phyloP scores from a whole-genome alignment of 2,888 invertebrate species.

The Drosophila demipolita region DNA sequence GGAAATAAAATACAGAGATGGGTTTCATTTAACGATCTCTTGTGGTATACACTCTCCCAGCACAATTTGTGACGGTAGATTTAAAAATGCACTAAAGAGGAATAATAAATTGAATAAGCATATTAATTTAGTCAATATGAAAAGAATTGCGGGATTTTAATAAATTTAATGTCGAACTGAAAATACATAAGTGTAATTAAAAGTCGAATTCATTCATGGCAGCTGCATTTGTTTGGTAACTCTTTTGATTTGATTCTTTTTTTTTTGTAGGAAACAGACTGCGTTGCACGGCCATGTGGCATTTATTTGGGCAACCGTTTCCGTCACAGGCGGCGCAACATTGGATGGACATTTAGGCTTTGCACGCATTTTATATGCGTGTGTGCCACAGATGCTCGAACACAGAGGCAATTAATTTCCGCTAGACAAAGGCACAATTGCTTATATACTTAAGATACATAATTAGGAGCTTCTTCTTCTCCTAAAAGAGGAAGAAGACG shows the following conservation, averaged over 20 bases:
- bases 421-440: constrained; percentile 60
- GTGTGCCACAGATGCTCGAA: constrained; percentile 60
- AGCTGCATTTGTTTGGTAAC: constrained; percentile 1
- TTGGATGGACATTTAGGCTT: constrained; percentile 28
- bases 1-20: neutral
- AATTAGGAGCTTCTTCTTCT: neutral
- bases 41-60: neutral
- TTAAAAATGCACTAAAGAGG: neutral
- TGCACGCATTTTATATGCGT: constrained; percentile 16
- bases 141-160: neutral
- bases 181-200: neutral
- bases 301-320: constrained; percentile 52
- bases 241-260: neutral
- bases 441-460: constrained; percentile 44
- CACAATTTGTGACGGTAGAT: neutral
- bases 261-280: neutral
- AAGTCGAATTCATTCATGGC: neutral
- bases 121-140: neutral
- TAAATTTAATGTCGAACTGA: no score
- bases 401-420: constrained; percentile 74
- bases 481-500: neutral
- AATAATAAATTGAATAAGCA: constrained; percentile 4
- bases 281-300: constrained; percentile 23
- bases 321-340: constrained; percentile 70
- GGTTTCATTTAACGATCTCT: neutral